Conservation (phyloP, 2,113 vertebrate genomes). For the Notarius quadriscutis region DNA sequence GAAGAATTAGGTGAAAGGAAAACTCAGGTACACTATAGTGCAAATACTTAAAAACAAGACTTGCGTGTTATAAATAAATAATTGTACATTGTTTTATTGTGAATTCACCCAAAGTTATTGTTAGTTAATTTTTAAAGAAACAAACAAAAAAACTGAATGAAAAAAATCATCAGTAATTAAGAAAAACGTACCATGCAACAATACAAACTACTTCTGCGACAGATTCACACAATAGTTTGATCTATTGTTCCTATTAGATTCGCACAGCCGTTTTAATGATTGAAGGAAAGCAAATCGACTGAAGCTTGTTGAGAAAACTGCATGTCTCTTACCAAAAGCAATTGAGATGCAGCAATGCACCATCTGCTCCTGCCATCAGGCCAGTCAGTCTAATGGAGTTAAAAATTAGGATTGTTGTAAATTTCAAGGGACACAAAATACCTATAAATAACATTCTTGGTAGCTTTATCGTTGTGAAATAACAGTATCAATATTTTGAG, state of each 20-base stretch:
- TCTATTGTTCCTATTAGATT: neutral
- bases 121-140: neutral
- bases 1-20: neutral
- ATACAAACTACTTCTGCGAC: neutral
- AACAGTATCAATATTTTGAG: conserved; percentile 11
- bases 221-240: neutral
- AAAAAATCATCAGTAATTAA: neutral
- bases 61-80: neutral
- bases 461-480: neutral
- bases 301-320: conserved; percentile 1
- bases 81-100: neutral
- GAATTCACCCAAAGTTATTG: neutral
- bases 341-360: conserved; percentile 3
- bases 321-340: neutral
- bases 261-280: neutral
- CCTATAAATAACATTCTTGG: neutral
- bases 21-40: neutral
- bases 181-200: neutral
- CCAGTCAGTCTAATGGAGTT: conserved; percentile 26
- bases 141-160: neutral
- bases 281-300: neutral
- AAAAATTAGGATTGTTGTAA: neutral
- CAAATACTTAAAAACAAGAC: neutral
- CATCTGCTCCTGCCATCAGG: conserved; percentile 15
- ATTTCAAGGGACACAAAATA: neutral